Conservation (phyloP, 2,113 vertebrate genomes). For the Rhegmatorhina hoffmannsi region DNA sequence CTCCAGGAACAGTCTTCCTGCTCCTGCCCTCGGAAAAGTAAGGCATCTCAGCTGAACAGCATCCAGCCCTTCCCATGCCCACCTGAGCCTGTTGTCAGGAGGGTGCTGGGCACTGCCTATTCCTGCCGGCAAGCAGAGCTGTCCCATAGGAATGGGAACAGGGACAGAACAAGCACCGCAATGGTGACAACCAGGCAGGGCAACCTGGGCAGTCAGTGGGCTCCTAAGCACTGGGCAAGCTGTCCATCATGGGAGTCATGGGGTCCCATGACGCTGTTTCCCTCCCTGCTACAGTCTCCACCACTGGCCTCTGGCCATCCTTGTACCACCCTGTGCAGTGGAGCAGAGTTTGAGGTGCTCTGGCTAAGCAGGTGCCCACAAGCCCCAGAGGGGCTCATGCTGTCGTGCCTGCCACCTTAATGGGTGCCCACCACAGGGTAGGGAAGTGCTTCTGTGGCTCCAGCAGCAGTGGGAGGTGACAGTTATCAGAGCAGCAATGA, state of each 20-base stretch:
- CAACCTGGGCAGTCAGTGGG: neutral
- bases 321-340: neutral
- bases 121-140: neutral
- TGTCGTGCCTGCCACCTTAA: rapidly evolving
- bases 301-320: rapidly evolving
- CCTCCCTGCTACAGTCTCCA: neutral
- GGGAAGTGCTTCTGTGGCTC: neutral
- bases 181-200: neutral
- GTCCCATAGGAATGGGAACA: neutral
- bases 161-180: rapidly evolving
- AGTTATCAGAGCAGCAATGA: neutral
- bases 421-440: rapidly evolving
- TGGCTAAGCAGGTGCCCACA: neutral
- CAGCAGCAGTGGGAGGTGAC: neutral
- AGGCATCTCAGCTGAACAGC: neutral
- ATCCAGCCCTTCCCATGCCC: neutral
- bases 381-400: rapidly evolving
- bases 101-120: neutral
- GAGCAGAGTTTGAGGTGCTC: neutral
- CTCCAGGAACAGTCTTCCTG: rapidly evolving
- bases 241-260: neutral
- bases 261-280: neutral
- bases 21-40: neutral
- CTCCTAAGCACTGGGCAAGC: neutral
- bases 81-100: neutral